These are phyloP conservation scores for Drosophila hawaiiensis DNA, from an alignment of 2,888 invertebrate genomes.

Conservation along the genomic window DNA sequence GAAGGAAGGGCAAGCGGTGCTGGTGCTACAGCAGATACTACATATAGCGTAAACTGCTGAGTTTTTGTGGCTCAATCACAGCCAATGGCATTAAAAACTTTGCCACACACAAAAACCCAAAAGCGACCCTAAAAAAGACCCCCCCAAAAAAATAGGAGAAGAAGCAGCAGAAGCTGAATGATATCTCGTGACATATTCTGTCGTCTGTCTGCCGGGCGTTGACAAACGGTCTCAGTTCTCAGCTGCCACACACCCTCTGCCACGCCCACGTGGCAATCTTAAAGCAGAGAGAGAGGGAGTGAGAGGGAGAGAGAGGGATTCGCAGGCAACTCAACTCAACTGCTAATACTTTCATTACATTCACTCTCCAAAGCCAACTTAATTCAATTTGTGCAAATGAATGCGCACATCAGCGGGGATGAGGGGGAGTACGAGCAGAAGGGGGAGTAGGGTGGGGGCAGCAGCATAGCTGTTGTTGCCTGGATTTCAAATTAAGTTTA, in stretches of 20 bases:
- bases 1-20: not conserved
- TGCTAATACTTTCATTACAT: slow-evolving; percentile 60
- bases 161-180: slow-evolving; percentile 1
- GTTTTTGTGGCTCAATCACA: slow-evolving; percentile 47
- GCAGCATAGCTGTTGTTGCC: slow-evolving; percentile 10
- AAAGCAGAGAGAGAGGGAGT: not conserved
- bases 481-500: slow-evolving; percentile 47
- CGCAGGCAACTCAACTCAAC: not conserved
- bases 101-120: slow-evolving; percentile 5
- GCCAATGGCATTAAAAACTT: slow-evolving; percentile 68
- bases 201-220: slow-evolving; percentile 29
- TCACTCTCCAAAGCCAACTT: slow-evolving; percentile 55
- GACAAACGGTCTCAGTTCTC: slow-evolving; percentile 54
- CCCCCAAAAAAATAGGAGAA: not conserved
- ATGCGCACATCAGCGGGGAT: slow-evolving; percentile 36
- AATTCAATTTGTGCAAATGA: slow-evolving; percentile 76
- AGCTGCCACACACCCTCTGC: not conserved
- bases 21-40: not conserved
- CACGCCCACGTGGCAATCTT: not conserved
- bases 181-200: slow-evolving; percentile 40
- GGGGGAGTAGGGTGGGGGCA: not conserved
- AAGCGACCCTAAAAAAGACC: slow-evolving; percentile 1
- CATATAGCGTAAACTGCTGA: slow-evolving; percentile 26
- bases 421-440: not conserved
- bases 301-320: not conserved